phyloP scores from a whole-genome alignment of 2,797 vertebrate species.

The Neosilurus hyrtlii region DNA sequence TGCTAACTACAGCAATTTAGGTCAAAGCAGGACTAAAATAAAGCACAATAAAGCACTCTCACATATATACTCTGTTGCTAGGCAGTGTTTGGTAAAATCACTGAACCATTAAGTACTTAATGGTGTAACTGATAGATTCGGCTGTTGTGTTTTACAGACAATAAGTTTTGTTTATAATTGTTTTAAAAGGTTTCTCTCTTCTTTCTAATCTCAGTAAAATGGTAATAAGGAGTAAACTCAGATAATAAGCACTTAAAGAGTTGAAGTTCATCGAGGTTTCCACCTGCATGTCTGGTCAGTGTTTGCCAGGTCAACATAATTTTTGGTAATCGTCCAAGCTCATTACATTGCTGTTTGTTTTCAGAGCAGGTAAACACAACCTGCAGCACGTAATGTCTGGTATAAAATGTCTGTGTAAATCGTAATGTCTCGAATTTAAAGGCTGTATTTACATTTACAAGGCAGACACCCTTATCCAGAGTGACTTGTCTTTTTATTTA shows the following conservation, averaged over 20 bases:
- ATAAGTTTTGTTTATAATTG: not conserved
- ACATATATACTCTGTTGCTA: not conserved
- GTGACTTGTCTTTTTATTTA: too few species aligned
- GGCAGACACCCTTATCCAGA: too few species aligned
- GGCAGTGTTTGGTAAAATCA: not conserved
- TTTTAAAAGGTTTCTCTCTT: not conserved
- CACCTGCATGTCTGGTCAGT: slow-evolving; percentile 10
- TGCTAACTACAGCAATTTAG: slow-evolving; percentile 23
- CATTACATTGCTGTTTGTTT: slow-evolving; percentile 40
- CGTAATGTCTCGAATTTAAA: slow-evolving; percentile 39
- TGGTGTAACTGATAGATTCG: not conserved
- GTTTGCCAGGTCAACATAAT: slow-evolving; percentile 13
- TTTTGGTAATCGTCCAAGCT: slow-evolving; percentile 11
- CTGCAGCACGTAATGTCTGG: slow-evolving; percentile 37
- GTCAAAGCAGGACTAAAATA: slow-evolving; percentile 24
- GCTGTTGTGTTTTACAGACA: not conserved
- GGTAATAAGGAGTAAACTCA: not conserved
- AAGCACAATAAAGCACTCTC: slow-evolving; percentile 9
- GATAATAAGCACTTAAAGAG: not conserved
- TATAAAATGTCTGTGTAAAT: slow-evolving; percentile 7
- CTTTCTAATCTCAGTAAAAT: not conserved
- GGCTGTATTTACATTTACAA: slow-evolving; percentile 16
- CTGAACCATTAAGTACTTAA: not conserved
- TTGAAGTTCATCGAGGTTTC: not conserved
- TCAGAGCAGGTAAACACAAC: slow-evolving; percentile 40